A percentile compares a stretch with the other conserved stretches of the same genome.
Conservation (phyloP, 2,888 invertebrate genomes). For the Scelioninae gen. 2 region DNA sequence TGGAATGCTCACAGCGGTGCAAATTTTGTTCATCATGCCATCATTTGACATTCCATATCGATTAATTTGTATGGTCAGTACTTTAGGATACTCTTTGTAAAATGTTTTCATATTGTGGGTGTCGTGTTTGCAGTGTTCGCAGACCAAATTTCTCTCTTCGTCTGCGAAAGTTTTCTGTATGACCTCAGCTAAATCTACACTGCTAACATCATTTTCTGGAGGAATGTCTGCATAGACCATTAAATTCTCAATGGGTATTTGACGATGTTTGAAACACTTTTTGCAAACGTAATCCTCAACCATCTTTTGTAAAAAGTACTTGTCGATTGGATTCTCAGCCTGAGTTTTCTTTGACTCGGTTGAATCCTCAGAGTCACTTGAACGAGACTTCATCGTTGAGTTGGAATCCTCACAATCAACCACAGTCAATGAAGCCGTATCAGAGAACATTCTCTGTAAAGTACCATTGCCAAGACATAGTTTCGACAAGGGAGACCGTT, state of each 20-base stretch:
- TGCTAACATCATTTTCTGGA: slow-evolving; percentile 56
- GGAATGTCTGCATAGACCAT: slow-evolving; percentile 69
- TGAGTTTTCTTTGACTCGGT: slow-evolving; percentile 7
- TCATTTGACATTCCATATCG: slow-evolving; percentile 67
- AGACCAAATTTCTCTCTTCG: slow-evolving; percentile 67
- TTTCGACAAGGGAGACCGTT: slow-evolving; percentile 64
- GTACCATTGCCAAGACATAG: slow-evolving; percentile 62
- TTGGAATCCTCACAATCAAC: slow-evolving; percentile 2
- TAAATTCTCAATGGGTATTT: slow-evolving; percentile 67
- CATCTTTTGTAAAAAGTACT: slow-evolving; percentile 67
- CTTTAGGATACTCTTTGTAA: slow-evolving; percentile 66
- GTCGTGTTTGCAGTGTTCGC: slow-evolving; percentile 66
- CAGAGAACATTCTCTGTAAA: slow-evolving; percentile 34
- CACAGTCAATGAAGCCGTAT: slow-evolving; percentile 43
- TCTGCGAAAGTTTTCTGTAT: slow-evolving; percentile 65
- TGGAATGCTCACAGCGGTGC: slow-evolving; percentile 66
- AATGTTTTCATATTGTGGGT: slow-evolving; percentile 65
- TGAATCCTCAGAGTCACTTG: slow-evolving; percentile 20
- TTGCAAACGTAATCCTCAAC: slow-evolving; percentile 67
- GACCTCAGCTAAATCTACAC: slow-evolving; percentile 62
- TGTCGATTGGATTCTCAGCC: slow-evolving; percentile 66
- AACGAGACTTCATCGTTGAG: neutral
- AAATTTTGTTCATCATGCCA: slow-evolving; percentile 67
- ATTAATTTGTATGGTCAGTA: slow-evolving; percentile 68
- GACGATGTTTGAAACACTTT: slow-evolving; percentile 65